These are phyloP conservation scores for Spea multiplicata DNA, from an alignment of 2,113 vertebrate species.

Conservation along the genomic window DNA sequence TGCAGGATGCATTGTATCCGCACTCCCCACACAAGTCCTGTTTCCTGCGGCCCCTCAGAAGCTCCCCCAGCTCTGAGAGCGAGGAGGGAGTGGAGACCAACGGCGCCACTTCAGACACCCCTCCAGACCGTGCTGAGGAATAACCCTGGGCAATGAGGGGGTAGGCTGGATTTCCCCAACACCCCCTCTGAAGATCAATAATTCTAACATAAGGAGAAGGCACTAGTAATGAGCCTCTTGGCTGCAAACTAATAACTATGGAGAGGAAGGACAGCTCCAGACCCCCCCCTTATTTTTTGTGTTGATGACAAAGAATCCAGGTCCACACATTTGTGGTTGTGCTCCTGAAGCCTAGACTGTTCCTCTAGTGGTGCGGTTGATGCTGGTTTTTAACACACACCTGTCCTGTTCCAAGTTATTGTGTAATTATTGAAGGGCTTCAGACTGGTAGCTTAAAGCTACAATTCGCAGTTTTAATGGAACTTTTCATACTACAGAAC, in stretches of 20 bases:
- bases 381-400: too few relatives aligned
- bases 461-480: too few relatives aligned
- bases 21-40: constrained; percentile 67
- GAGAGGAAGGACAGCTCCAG: neutral
- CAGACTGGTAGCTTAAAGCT: too few relatives aligned
- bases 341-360: too few relatives aligned
- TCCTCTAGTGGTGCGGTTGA: too few relatives aligned
- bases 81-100: constrained; percentile 63
- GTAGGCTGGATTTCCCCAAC: neutral
- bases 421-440: too few relatives aligned
- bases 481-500: too few relatives aligned
- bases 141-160: neutral
- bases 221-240: neutral
- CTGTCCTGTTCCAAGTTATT: too few relatives aligned
- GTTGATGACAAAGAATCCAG: too few relatives aligned
- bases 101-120: constrained; percentile 30
- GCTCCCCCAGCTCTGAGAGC: constrained; percentile 74
- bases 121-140: constrained; percentile 35
- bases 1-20: constrained; percentile 72
- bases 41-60: constrained; percentile 61
- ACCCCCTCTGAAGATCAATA: neutral
- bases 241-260: neutral
- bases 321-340: too few relatives aligned
- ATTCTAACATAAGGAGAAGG: neutral
- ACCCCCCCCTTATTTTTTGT: too few relatives aligned